These are phyloP conservation scores for Latrodectus hesperus DNA, from an alignment of 2,888 invertebrate genomes.

Conservation along the genomic window DNA sequence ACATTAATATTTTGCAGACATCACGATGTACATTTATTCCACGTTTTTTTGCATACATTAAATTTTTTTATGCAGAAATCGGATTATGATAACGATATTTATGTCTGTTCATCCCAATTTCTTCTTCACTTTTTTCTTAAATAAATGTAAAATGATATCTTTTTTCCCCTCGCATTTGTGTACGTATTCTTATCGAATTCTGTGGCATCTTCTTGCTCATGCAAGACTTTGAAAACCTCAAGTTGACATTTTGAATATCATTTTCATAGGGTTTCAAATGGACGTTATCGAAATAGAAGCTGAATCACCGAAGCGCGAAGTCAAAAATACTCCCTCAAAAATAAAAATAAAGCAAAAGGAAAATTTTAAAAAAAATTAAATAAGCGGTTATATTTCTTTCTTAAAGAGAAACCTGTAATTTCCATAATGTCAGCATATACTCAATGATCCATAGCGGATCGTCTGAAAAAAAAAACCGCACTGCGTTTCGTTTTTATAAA, in stretches of 20 bases:
- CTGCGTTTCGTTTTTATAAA: constrained; percentile 42
- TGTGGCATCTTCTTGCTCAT: background rate
- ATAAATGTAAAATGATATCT: background rate
- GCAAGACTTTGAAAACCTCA: background rate
- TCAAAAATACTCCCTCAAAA: background rate
- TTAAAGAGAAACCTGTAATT: background rate
- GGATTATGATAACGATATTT: background rate
- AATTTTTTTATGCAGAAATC: background rate
- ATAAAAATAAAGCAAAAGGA: background rate
- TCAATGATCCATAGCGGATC: constrained; percentile 27
- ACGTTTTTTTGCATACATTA: background rate
- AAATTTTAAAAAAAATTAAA: background rate
- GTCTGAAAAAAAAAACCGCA: background rate
- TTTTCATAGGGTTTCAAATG: background rate
- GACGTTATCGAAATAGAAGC: background rate
- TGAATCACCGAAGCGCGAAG: background rate
- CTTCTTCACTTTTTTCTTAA: background rate
- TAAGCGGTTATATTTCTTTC: background rate
- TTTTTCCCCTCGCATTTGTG: background rate
- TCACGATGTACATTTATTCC: background rate
- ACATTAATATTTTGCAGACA: background rate
- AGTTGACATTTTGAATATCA: background rate
- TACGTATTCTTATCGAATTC: background rate
- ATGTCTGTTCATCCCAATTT: background rate
- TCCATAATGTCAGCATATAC: constrained; percentile 33